These are phyloP conservation scores for Sciurus niger DNA, from an alignment of 2,113 vertebrate genomes.

Conservation along the genomic window DNA sequence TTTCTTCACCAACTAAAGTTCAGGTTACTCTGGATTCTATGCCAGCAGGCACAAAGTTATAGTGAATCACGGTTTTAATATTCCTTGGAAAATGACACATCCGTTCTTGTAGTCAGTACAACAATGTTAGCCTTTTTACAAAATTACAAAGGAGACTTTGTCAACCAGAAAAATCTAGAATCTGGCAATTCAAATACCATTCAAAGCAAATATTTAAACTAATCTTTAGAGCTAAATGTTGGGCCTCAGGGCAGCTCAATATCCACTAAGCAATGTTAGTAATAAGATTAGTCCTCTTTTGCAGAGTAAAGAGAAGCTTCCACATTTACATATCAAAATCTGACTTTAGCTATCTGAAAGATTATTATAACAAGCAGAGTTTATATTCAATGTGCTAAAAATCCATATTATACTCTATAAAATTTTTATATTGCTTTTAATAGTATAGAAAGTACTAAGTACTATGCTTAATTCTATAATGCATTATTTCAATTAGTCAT, in stretches of 20 bases:
- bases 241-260: not conserved
- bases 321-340: not conserved
- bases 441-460: not conserved
- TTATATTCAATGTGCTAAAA: not conserved
- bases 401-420: not conserved
- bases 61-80: not conserved
- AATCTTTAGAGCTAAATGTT: constrained; percentile 62
- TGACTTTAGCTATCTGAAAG: not conserved
- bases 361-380: not conserved
- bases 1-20: constrained; percentile 12
- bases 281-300: not conserved
- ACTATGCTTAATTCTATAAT: not conserved
- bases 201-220: constrained; percentile 58
- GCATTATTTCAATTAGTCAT: not conserved
- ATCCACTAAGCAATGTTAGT: not conserved
- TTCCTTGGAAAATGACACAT: not conserved
- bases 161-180: constrained; percentile 51
- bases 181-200: constrained; percentile 36
- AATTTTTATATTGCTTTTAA: not conserved
- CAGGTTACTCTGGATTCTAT: not conserved
- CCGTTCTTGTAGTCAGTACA: not conserved
- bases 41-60: not conserved
- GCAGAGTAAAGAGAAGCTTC: not conserved
- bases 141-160: constrained; percentile 48
- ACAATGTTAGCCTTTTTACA: constrained; percentile 22